Conservation (phyloP, 2,113 vertebrate genomes). For the Macrotis lagotis region DNA sequence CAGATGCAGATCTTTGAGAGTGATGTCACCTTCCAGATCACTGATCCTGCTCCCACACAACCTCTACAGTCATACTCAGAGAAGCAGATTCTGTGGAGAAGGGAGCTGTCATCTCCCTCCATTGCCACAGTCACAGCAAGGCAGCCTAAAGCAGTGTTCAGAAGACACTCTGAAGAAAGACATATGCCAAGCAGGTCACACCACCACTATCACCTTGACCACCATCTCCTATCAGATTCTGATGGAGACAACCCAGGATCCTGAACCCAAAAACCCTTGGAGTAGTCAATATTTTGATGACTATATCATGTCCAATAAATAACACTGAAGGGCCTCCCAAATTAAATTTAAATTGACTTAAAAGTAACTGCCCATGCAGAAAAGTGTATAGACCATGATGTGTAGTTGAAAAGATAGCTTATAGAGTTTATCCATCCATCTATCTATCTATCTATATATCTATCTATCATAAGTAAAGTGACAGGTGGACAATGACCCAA, state of each 20-base stretch:
- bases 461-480: too few species aligned
- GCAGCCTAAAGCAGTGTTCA: neutral
- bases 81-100: neutral
- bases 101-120: neutral
- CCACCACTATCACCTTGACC: neutral
- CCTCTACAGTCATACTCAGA: neutral
- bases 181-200: neutral
- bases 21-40: neutral
- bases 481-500: neutral
- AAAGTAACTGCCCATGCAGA: neutral
- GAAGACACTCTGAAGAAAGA: too few species aligned
- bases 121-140: neutral
- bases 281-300: neutral
- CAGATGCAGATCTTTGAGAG: neutral
- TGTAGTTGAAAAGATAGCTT: neutral
- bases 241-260: neutral
- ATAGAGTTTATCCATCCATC: neutral
- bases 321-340: neutral
- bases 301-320: neutral
- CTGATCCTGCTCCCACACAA: neutral
- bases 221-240: neutral
- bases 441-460: neutral
- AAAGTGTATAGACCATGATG: neutral
- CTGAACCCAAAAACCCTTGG: neutral
- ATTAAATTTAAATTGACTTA: neutral